Base-by-base conservation (phyloP, 2,113 vertebrate species). In the Chitala chitala region DNA sequence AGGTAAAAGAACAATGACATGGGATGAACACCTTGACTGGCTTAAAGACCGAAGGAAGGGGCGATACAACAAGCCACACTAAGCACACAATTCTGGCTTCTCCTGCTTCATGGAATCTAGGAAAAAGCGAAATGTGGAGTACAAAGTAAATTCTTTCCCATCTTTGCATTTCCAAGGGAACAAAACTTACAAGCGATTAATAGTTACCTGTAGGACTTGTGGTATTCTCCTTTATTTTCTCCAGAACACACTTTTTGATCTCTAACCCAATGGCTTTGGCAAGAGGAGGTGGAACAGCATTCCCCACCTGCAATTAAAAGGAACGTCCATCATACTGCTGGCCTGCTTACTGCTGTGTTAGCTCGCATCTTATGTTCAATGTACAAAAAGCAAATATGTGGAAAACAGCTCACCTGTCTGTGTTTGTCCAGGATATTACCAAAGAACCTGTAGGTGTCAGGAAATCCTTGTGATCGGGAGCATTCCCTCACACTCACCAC, bases 401-500 rank as follows among this genome's bases (percentile, higher is more conserved):
- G 42, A 22, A 50, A 33, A 26, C n/a, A 33, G 26, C 68, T 54
- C 76, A 97, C 95, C 92, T 98, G 96, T 80, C 96, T 86, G 90
- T 99, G 96, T 85, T 98, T 95, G 84, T 99, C 96, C 66, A 98
- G 86, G 77, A 96, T 78, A 77, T 98, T 99, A 38, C 96, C 96
- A 0, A 98, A 98, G 70, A 98, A 92, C 51, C 95, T 89, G 77
- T 94, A 98, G 50, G 95, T 96, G 78, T 98, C 96, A 0, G 96
- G 96, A 83, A 99, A 98, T 2, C 96, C 96, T 78, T 99, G 96
- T 50, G 96, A 99, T 8, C 96, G 93, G 0, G 96, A 90, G 0
- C 96, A 99, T 36, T 98, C 96, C 78, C 95, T 84, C 46, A 99
- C 96, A 0, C 96, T 99, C 77, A 98, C 96, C 48, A 98, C 96